Evolutionary conservation across 1,140 invertebrate genomes (phyloP).

Genomic region (Aethina tumida): DNA sequence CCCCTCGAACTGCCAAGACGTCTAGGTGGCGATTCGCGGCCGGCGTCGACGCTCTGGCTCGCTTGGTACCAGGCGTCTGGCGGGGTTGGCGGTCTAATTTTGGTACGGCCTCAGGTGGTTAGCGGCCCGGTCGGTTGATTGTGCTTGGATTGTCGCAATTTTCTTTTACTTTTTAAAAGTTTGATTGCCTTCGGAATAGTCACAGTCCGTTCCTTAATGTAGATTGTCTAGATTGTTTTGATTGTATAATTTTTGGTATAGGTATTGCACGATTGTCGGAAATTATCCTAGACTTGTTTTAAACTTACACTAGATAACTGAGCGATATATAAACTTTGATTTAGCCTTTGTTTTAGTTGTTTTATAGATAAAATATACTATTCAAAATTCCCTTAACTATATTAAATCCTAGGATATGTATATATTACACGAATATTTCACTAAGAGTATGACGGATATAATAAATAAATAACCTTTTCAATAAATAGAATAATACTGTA

Average conservation of each 20-base stretch:
- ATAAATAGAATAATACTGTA: slow-evolving; percentile 15
- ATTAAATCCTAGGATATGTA: slow-evolving; percentile 18
- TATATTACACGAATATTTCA: slow-evolving; percentile 12
- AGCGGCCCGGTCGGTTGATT: slow-evolving; percentile 7
- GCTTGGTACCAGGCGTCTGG: background rate
- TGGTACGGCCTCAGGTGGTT: slow-evolving; percentile 9
- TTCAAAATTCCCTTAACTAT: slow-evolving; percentile 9
- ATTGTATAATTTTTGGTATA: slow-evolving; percentile 21
- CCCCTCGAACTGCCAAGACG: no score
- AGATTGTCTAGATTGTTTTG: slow-evolving; percentile 17
- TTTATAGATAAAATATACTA: slow-evolving; percentile 21
- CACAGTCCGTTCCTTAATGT: background rate
- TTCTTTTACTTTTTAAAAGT: no score
- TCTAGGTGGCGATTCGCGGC: slow-evolving; percentile 15
- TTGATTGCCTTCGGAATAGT: no score
- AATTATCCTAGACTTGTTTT: slow-evolving; percentile 10
- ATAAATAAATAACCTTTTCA: slow-evolving; percentile 5
- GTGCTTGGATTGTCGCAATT: slow-evolving; percentile 12
- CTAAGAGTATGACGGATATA: slow-evolving; percentile 2
- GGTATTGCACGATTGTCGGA: slow-evolving; percentile 32
- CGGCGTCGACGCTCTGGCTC: slow-evolving; percentile 4
- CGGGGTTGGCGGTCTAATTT: slow-evolving; percentile 13
- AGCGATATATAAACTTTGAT: slow-evolving; percentile 23
- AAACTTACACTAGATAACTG: slow-evolving; percentile 22
- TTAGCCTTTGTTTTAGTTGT: slow-evolving; percentile 13